Evolutionary conservation across 2,797 vertebrate species (phyloP).

Genomic region (Cheirogaleus major): DNA sequence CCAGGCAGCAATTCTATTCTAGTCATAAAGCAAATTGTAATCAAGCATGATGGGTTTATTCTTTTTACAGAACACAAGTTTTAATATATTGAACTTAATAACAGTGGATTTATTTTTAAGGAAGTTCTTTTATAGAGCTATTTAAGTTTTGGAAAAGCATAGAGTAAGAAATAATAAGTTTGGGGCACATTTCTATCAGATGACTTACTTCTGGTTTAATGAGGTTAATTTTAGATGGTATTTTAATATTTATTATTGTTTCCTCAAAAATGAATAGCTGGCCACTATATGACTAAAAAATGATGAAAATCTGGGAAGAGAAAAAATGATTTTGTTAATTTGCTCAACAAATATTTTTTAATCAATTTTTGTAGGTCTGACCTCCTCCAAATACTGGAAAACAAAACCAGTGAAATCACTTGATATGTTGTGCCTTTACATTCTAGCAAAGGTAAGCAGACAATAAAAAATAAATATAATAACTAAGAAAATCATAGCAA

Average conservation of each 20-base stretch:
- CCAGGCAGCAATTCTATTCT: constrained; percentile 47
- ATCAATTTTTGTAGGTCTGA: not conserved
- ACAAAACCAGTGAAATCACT: not conserved
- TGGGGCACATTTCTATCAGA: not conserved
- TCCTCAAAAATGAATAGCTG: not conserved
- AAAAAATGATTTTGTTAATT: not conserved
- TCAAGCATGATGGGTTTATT: constrained; percentile 59
- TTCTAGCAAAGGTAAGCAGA: not conserved
- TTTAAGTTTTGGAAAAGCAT: not conserved
- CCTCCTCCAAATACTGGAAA: not conserved
- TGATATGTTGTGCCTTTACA: not conserved
- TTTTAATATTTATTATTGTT: not conserved
- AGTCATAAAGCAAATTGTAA: constrained; percentile 70
- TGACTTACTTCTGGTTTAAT: not conserved
- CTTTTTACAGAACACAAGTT: constrained; percentile 44
- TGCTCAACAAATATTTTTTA: not conserved
- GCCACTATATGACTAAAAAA: not conserved
- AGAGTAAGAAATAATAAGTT: constrained; percentile 10
- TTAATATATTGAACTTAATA: constrained; percentile 65
- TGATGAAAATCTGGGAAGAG: not conserved
- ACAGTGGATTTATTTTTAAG: constrained; percentile 55
- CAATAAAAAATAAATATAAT: not conserved
- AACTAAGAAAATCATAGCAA: not conserved
- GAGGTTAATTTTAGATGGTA: not conserved
- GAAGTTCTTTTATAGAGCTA: constrained; percentile 3